Base-by-base conservation (phyloP, 2,888 invertebrate genomes). In the Synergus japonicus region DNA sequence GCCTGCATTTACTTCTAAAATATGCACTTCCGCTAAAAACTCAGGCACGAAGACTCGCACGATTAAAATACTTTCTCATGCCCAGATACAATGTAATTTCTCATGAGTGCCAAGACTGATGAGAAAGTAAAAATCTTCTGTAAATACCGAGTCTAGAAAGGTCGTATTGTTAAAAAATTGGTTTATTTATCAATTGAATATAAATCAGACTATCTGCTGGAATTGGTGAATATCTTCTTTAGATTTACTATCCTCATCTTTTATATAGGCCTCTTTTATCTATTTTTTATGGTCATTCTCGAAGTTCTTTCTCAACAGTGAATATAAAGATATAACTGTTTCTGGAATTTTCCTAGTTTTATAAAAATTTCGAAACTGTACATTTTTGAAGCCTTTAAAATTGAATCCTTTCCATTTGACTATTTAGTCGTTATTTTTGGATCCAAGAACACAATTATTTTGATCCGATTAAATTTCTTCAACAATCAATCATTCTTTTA, bases 51-150 rank as follows among this genome's bases (percentile, higher is more conserved):
- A 73, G 49, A 54, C 54, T 54, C 73, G 2, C 41, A 73, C 73
- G 73, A 54, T 73, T 73, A 73, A 73, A 73, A 73, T 73, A 73
- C 73, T 73, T 73, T 73, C 73, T 73, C 73, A 73, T 73, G 54
- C 10, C 73, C 73, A 73, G 54, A n/a, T 37, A 54, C 49, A 73
- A 73, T 54, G 49, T 41, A 73, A 54, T 73, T 73, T 29, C 73
- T 54, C 54, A 37, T 54, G 9, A 49, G n/a, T 12, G 49, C 22
- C 13, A 73, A 37, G 54, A 73, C 29, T 73, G 54, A 54, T 73
- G 73, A 73, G 73, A 73, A 73, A 73, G 73, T 54, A 73, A 54
- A 49, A 54, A 41, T 73, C 41, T 37, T 49, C n/a, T n/a, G 37
- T 54, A 9, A 10, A 54, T 67, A 73, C 4, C n/a, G n/a, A 49